Percentiles rank a stretch among this genome's conserved stretches.
These are phyloP conservation scores for Cyanoderma ruficeps DNA, from an alignment of 2,113 vertebrate genomes.

Conservation along the genomic window DNA sequence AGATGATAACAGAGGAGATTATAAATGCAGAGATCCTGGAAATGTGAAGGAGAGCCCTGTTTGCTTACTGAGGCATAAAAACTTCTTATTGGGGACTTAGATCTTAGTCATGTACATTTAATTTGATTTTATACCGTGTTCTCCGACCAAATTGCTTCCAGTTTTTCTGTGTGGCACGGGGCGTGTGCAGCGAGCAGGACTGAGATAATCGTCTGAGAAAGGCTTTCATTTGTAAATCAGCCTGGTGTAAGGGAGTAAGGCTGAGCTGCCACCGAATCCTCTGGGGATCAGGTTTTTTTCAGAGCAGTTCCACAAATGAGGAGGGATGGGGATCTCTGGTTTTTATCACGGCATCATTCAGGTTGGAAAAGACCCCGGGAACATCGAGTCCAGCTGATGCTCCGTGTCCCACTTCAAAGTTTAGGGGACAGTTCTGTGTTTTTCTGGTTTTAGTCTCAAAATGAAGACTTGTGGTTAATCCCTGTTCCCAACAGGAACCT, in stretches of 20 bases:
- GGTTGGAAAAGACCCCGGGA: background rate
- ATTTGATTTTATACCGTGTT: background rate
- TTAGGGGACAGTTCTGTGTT: background rate
- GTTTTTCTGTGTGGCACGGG: background rate
- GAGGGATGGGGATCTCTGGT: background rate
- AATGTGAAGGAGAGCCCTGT: background rate
- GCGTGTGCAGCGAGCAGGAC: no score
- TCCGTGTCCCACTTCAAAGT: no score
- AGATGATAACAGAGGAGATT: background rate
- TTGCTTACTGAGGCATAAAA: background rate
- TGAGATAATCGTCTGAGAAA: no score
- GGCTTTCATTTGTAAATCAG: background rate
- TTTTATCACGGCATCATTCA: background rate
- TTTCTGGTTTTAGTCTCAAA: background rate
- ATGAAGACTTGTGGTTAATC: background rate
- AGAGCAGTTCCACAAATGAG: accelerated
- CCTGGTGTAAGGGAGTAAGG: accelerated
- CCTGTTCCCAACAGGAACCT: background rate
- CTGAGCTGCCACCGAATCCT: background rate
- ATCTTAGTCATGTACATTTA: background rate
- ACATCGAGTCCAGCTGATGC: background rate
- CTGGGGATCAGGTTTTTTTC: background rate
- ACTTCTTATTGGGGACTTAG: background rate
- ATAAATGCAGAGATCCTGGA: background rate
- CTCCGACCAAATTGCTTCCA: background rate